These are phyloP conservation scores for Latrodectus hesperus DNA, from an alignment of 2,888 invertebrate species.

Conservation along the genomic window DNA sequence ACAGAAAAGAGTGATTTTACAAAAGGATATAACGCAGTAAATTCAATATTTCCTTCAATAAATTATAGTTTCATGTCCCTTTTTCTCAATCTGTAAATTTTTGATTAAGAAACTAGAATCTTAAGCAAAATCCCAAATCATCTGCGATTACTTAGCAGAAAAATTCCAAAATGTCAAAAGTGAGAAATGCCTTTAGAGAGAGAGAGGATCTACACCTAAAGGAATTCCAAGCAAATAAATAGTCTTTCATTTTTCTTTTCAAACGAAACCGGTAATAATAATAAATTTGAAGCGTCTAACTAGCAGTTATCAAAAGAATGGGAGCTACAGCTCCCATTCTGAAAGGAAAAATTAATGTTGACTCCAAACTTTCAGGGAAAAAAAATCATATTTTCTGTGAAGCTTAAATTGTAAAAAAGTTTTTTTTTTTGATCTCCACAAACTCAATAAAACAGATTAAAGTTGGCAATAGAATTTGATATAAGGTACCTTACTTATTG, in stretches of 20 bases:
- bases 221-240: neutral
- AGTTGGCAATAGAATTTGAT: neutral
- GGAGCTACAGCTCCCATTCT: neutral
- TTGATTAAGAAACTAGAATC: neutral
- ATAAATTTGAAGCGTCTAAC: slow-evolving; percentile 26
- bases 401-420: neutral
- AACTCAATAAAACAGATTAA: neutral
- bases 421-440: no score
- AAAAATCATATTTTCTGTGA: neutral
- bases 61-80: no score
- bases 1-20: no score
- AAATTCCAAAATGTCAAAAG: slow-evolving; percentile 23
- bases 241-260: slow-evolving; percentile 23
- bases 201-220: neutral
- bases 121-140: slow-evolving; percentile 9
- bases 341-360: neutral
- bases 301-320: slow-evolving; percentile 1
- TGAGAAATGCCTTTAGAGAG: neutral
- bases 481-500: no score
- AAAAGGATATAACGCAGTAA: no score
- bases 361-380: neutral
- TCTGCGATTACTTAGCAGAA: slow-evolving; percentile 11
- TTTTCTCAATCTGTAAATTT: no score
- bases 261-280: slow-evolving; percentile 31
- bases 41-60: no score